These are phyloP conservation scores for Limnodromus scolopaceus DNA, from an alignment of 2,797 vertebrate species.

Conservation along the genomic window DNA sequence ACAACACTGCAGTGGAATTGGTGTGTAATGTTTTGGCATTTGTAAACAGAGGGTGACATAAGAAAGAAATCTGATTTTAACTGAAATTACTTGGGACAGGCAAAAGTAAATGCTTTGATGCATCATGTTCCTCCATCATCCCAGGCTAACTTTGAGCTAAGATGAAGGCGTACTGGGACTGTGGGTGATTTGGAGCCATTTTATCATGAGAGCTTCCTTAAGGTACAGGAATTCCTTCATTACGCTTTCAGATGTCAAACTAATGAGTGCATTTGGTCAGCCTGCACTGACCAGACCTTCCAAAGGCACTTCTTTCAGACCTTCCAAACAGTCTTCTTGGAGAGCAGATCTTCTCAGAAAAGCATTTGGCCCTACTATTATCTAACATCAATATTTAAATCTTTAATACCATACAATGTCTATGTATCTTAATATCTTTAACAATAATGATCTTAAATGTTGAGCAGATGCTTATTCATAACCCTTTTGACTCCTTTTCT, in stretches of 20 bases:
- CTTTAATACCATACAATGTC: neutral
- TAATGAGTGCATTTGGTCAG: neutral
- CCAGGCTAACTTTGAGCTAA: neutral
- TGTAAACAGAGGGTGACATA: neutral
- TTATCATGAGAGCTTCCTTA: neutral
- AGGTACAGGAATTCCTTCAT: neutral
- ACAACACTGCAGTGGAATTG: neutral
- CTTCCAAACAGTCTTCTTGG: neutral
- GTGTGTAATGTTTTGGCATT: neutral
- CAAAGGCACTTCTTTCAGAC: neutral
- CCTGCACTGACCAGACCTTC: too few species aligned
- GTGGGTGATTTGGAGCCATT: neutral
- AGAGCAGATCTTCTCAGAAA: neutral
- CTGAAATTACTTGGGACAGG: neutral
- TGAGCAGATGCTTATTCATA: neutral
- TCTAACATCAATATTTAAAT: neutral
- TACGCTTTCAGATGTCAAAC: neutral
- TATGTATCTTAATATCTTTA: neutral
- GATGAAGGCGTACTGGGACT: neutral
- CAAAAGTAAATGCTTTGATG: neutral
- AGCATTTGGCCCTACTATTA: neutral
- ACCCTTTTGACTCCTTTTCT: neutral
- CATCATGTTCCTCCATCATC: neutral
- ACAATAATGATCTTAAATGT: neutral
- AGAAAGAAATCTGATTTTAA: neutral